phyloP scores from a whole-genome alignment of 2,113 vertebrate genomes.

The Mormyrus lacerda region DNA sequence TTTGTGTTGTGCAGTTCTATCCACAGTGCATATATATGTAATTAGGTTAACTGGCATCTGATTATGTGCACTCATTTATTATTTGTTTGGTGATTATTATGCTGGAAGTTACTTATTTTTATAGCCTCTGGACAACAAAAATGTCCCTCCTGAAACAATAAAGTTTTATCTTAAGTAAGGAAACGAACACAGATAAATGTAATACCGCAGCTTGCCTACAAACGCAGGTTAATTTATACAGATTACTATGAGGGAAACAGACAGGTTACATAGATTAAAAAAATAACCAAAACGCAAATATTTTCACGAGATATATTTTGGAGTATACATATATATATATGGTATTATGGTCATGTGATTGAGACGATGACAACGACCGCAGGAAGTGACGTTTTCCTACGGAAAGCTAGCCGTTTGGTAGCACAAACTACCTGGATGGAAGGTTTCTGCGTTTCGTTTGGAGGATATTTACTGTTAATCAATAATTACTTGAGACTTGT shows the following conservation, averaged over 20 bases:
- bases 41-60: neutral
- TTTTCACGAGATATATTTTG: neutral
- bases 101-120: neutral
- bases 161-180: neutral
- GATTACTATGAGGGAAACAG: neutral
- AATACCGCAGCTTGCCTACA: neutral
- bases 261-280: neutral
- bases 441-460: conserved; percentile 5
- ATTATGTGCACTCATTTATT: neutral
- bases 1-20: neutral
- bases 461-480: neutral
- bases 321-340: too few species aligned
- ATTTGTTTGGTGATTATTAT: neutral
- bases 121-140: neutral
- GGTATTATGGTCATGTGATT: neutral
- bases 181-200: neutral
- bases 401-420: neutral
- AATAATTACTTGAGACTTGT: neutral
- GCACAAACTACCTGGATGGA: neutral
- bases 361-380: neutral
- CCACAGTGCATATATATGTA: neutral
- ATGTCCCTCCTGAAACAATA: neutral
- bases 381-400: conserved; percentile 5
- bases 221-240: neutral
- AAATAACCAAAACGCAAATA: neutral